Base-by-base conservation (phyloP, 2,888 invertebrate genomes). In the Mesorhabditis sp. region DNA sequence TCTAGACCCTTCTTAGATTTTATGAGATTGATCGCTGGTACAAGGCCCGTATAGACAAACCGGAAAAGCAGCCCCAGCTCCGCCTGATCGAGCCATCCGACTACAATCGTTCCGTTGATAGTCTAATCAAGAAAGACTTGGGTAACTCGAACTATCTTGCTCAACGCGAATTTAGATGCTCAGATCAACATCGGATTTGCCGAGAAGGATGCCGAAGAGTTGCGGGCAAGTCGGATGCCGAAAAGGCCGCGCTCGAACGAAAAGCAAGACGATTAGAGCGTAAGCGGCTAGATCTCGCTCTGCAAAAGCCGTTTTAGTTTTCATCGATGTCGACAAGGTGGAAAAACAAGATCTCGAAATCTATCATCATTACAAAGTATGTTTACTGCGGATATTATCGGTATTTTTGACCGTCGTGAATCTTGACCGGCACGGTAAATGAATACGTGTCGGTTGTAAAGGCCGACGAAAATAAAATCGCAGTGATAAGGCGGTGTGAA, bases 21-120 rank as follows among this genome's bases (percentile, higher is more conserved):
- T 85, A 84, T 68, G 83, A 85, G 70, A 74, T 77, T 15, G 84
- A 86, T 67, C 76, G 77, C 62, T 86, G 86, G 86, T 86, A 86
- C 76, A 86, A 86, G 70, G 86, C 86, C 7, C 74, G 86, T 3
- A 86, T 86, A 66, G 78, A 82, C 65, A 84, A 82, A 66, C 86
- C 83, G 5, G 80, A 82, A 66, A 67, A 72, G 43, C 67, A 80
- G 4, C 85, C 85, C 3, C 70, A 80, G 28, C 71, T 84, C 74
- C 80, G 83, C 67, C 71, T 83, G 44, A 83, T 85, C 67, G 83
- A 85, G 62, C 85, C 85, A 2, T 71, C 80, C 4, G 65, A 78
- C 5, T 75, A 79, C 70, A 66, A 63, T 6, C 70, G 75, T 58
- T 78, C 82, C 5, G 62, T 85, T 5, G 73, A 69, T 0, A 78